These are phyloP conservation scores for Morpho helenor DNA, from an alignment of 2,888 invertebrate species.

Conservation along the genomic window DNA sequence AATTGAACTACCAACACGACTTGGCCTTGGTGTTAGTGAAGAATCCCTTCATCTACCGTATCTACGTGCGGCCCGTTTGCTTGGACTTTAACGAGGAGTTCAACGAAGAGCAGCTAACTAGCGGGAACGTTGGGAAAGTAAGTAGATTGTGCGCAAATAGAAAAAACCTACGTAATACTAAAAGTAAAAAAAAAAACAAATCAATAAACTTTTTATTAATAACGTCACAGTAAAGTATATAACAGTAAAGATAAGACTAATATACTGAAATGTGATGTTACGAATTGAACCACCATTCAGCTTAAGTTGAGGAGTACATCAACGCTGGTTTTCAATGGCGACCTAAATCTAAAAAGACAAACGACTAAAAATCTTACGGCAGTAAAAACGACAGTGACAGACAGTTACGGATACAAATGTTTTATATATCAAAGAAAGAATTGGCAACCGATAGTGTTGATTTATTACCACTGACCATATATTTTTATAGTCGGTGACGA, in stretches of 20 bases:
- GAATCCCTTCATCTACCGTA: slow-evolving; percentile 50
- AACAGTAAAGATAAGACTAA: too few species aligned
- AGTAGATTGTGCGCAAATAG: not conserved
- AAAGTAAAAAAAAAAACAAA: too few species aligned
- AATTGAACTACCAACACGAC: slow-evolving; percentile 76
- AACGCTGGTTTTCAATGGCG: not conserved
- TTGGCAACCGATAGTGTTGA: too few species aligned
- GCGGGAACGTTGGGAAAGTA: slow-evolving; percentile 13
- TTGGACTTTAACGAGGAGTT: slow-evolving; percentile 48
- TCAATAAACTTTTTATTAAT: too few species aligned
- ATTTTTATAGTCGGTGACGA: too few species aligned
- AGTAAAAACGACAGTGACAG: too few species aligned
- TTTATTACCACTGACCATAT: too few species aligned
- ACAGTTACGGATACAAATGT: too few species aligned
- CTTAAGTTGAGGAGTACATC: not conserved
- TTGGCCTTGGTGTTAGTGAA: slow-evolving; percentile 70
- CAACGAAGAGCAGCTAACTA: slow-evolving; percentile 22
- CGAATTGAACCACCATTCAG: not conserved
- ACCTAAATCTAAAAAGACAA: too few species aligned
- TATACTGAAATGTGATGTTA: not conserved
- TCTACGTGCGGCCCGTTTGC: slow-evolving; percentile 71
- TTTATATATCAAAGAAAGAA: too few species aligned
- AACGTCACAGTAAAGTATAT: too few species aligned
- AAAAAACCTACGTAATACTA: not conserved
- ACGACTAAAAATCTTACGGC: too few species aligned